phyloP scores from a whole-genome alignment of 1,140 invertebrate genomes.

The Diorhabda carinulata region DNA sequence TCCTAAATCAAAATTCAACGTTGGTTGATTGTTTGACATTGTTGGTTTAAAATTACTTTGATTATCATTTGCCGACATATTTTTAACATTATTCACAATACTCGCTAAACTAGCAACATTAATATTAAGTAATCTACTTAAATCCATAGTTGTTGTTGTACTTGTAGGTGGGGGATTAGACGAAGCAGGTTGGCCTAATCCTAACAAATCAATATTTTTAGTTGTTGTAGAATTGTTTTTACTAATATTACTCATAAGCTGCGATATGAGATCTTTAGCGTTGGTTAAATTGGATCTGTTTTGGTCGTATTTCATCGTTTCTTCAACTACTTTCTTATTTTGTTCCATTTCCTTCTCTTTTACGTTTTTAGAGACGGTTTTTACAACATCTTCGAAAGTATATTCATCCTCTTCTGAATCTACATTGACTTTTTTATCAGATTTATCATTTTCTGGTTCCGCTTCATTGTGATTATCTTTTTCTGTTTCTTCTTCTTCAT shows the following conservation, averaged over 20 bases:
- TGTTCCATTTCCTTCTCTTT: constrained; percentile 50
- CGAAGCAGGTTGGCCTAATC: constrained; percentile 11
- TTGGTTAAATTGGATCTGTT: constrained; percentile 47
- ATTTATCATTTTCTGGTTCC: constrained; percentile 34
- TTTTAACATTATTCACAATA: constrained; percentile 35
- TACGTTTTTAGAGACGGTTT: constrained; percentile 59
- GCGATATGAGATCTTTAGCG: constrained; percentile 58
- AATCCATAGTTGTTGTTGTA: constrained; percentile 24
- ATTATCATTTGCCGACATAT: constrained; percentile 15
- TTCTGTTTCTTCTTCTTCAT: constrained; percentile 28
- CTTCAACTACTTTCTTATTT: constrained; percentile 38
- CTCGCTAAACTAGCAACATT: constrained; percentile 36
- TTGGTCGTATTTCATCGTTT: constrained; percentile 38
- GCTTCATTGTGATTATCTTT: constrained; percentile 33
- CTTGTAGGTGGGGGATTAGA: constrained; percentile 2
- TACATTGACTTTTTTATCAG: constrained; percentile 42
- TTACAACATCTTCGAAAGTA: constrained; percentile 64
- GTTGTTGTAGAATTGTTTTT: constrained; percentile 11
- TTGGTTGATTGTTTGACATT: background rate
- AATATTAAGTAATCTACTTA: constrained; percentile 30
- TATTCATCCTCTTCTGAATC: constrained; percentile 66
- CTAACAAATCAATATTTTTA: constrained; percentile 21
- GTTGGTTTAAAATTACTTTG: constrained; percentile 17
- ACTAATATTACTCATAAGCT: constrained; percentile 53
- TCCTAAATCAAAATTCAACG: constrained; percentile 11